Conservation (phyloP, 2,113 vertebrate species). For the Condylura cristata region DNA sequence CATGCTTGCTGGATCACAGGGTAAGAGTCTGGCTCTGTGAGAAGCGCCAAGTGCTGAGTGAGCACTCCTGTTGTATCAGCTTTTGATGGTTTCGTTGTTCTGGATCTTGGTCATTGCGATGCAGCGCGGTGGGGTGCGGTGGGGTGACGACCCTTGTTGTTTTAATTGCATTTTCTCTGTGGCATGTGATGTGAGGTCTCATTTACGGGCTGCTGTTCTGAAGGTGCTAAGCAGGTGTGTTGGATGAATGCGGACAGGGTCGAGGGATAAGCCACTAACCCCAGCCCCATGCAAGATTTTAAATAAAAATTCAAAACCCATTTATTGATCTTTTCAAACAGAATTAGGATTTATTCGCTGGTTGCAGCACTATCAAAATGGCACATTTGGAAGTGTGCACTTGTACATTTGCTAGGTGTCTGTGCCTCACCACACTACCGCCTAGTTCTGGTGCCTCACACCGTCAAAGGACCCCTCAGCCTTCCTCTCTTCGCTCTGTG, state of each 20-base stretch:
- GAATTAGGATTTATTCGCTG: no score
- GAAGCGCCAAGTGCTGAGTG: background rate
- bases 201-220: background rate
- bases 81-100: background rate
- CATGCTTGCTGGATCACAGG: background rate
- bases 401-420: no score
- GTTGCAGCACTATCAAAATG: no score
- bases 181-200: background rate
- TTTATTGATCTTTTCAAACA: background rate
- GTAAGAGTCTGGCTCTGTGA: background rate
- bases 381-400: no score
- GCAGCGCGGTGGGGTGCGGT: no score
- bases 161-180: background rate
- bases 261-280: background rate
- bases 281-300: background rate
- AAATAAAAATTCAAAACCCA: background rate
- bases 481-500: no score
- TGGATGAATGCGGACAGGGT: background rate
- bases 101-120: background rate
- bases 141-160: background rate
- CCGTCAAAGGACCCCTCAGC: no score
- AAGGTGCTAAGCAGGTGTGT: background rate
- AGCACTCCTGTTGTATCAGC: accelerated
- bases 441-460: no score
- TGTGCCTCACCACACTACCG: no score